phyloP scores from a whole-genome alignment of 64 coral and sea anemone species.

The Porites lutea region DNA sequence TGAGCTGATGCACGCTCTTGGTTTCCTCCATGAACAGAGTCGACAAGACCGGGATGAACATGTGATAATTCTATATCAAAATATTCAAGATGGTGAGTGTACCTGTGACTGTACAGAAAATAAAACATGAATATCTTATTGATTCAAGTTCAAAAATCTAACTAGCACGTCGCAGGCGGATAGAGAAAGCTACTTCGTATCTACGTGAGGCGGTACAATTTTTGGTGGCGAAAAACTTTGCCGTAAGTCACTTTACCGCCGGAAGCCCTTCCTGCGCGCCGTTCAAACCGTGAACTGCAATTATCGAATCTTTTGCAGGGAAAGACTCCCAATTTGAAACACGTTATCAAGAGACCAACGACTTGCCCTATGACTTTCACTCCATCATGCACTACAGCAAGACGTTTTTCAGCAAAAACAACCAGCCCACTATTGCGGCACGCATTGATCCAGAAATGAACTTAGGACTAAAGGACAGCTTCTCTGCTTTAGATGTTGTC shows the following conservation, averaged over 20 bases:
- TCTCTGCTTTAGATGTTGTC: slow-evolving; percentile 76
- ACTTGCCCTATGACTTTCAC: slow-evolving; percentile 63
- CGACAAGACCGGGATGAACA: slow-evolving; percentile 67
- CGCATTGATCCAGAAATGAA: slow-evolving; percentile 41
- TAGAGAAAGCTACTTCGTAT: too few relatives aligned
- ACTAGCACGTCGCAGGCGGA: too few relatives aligned
- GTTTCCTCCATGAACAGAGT: slow-evolving; percentile 82
- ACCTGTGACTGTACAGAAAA: background rate
- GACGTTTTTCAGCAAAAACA: slow-evolving; percentile 39
- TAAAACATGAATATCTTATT: too few relatives aligned
- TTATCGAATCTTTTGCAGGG: background rate
- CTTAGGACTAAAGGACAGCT: slow-evolving; percentile 31
- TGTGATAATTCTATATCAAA: slow-evolving; percentile 17
- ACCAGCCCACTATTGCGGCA: slow-evolving; percentile 17
- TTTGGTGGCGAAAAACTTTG: too few relatives aligned
- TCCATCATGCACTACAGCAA: slow-evolving; percentile 80
- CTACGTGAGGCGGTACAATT: too few relatives aligned
- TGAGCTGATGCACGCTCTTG: slow-evolving; percentile 61
- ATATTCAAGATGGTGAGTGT: slow-evolving; percentile 49
- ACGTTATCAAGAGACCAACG: slow-evolving; percentile 10
- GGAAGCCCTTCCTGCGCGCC: too few relatives aligned
- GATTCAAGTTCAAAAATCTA: too few relatives aligned
- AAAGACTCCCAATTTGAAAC: slow-evolving; percentile 18
- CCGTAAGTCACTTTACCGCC: too few relatives aligned
- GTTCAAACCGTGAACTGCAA: too few relatives aligned